These are phyloP conservation scores for Melanocharis versteri DNA, from an alignment of 2,113 vertebrate species.

Conservation along the genomic window DNA sequence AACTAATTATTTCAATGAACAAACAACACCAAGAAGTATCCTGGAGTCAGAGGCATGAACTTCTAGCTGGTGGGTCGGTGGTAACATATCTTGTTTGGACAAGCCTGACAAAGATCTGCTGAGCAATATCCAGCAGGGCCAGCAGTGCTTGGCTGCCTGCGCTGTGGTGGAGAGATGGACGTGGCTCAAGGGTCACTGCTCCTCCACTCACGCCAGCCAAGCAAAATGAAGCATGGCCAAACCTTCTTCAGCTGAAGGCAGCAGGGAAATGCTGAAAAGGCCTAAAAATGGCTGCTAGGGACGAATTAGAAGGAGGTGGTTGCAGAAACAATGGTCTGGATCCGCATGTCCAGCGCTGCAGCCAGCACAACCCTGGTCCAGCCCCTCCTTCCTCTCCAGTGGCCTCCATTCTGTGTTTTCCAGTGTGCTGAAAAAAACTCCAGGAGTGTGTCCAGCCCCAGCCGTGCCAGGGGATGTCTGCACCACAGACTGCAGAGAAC, in stretches of 20 bases:
- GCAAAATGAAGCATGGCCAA: conserved; percentile 44
- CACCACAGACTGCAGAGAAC: background rate
- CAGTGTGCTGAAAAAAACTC: background rate
- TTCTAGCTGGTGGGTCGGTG: conserved; percentile 18
- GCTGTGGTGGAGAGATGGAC: conserved; percentile 3
- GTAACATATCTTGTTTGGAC: conserved; percentile 58
- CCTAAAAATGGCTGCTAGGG: background rate
- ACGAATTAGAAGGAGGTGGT: background rate
- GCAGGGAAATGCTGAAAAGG: background rate
- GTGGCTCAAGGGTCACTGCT: conserved; percentile 25
- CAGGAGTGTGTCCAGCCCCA: background rate
- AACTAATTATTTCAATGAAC: conserved; percentile 14
- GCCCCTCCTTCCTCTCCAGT: background rate
- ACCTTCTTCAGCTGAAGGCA: conserved; percentile 15
- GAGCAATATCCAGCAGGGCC: conserved; percentile 44
- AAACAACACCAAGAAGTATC: background rate
- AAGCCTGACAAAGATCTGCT: conserved; percentile 68
- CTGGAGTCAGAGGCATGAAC: conserved; percentile 31
- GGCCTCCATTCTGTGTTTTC: background rate
- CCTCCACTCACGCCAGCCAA: background rate
- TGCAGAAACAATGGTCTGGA: background rate
- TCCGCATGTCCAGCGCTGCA: rapidly evolving
- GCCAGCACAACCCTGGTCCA: background rate
- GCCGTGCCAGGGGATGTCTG: background rate
- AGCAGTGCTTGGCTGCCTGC: conserved; percentile 36